phyloP scores from a whole-genome alignment of 2,888 invertebrate genomes.

The Drosophila paranaensis region DNA sequence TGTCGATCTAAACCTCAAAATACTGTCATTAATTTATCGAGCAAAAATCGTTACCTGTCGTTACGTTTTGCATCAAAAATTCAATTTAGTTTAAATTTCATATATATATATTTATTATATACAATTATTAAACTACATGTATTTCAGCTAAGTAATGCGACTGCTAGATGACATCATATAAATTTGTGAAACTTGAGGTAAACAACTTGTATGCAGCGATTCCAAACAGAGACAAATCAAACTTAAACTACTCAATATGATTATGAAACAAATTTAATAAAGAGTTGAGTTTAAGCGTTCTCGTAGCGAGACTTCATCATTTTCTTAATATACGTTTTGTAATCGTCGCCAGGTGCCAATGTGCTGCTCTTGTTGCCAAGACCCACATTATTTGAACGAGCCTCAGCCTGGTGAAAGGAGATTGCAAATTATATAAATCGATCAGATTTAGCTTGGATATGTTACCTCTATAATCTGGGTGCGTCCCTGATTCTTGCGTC shows the following conservation, averaged over 20 bases:
- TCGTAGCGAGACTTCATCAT: constrained; percentile 85
- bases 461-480: constrained; percentile 94
- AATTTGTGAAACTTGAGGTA: constrained; percentile 47
- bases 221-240: constrained; percentile 15
- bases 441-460: background rate
- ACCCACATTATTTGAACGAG: constrained; percentile 91
- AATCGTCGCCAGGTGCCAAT: constrained; percentile 83
- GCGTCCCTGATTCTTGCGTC: constrained; percentile 96
- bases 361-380: constrained; percentile 89
- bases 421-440: background rate
- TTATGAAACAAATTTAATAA: constrained; percentile 7
- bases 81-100: background rate
- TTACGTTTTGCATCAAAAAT: background rate
- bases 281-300: constrained; percentile 69
- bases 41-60: background rate
- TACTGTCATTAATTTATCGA: background rate
- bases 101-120: constrained; percentile 36
- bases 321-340: constrained; percentile 85
- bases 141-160: constrained; percentile 38
- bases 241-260: background rate
- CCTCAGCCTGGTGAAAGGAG: constrained; percentile 71
- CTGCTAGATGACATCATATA: constrained; percentile 18
- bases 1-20: background rate
- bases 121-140: constrained; percentile 31
- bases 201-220: constrained; percentile 17